Evolutionary conservation across 2,113 vertebrate species (phyloP).

Genomic region (Leucoraja erinaceus): DNA sequence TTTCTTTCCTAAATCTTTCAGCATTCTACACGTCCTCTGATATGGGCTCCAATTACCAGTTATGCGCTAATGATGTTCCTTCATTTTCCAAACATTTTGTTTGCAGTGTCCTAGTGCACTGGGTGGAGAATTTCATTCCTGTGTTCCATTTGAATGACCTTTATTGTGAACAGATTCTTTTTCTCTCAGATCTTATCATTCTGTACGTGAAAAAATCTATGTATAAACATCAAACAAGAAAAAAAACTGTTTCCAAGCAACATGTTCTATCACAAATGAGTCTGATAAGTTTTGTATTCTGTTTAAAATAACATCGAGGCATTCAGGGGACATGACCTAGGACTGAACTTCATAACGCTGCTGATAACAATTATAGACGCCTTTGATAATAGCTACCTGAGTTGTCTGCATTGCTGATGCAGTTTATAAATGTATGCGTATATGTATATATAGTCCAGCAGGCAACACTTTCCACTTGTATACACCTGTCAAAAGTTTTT

Average conservation of each 20-base stretch:
- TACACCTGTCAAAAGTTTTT: not conserved
- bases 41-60: not conserved
- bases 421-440: not conserved
- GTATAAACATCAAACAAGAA: conserved; percentile 39
- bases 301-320: conserved; percentile 44
- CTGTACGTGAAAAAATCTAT: conserved; percentile 44
- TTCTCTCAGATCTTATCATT: conserved; percentile 56
- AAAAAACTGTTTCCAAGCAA: conserved; percentile 45
- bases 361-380: conserved; percentile 30
- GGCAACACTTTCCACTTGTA: not conserved
- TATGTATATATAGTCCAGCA: not conserved
- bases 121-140: conserved; percentile 50
- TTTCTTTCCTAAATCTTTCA: not conserved
- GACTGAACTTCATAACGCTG: conserved; percentile 25
- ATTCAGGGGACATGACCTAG: conserved; percentile 35
- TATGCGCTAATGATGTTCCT: not conserved
- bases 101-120: conserved; percentile 49
- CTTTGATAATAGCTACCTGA: conserved; percentile 24
- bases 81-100: conserved; percentile 27
- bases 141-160: conserved; percentile 56
- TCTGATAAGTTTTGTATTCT: conserved; percentile 46
- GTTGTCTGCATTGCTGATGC: not conserved
- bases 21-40: conserved; percentile 4
- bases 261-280: conserved; percentile 49
- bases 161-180: conserved; percentile 42